Conservation (phyloP, 2,888 invertebrate species). For the Biston stratarius region DNA sequence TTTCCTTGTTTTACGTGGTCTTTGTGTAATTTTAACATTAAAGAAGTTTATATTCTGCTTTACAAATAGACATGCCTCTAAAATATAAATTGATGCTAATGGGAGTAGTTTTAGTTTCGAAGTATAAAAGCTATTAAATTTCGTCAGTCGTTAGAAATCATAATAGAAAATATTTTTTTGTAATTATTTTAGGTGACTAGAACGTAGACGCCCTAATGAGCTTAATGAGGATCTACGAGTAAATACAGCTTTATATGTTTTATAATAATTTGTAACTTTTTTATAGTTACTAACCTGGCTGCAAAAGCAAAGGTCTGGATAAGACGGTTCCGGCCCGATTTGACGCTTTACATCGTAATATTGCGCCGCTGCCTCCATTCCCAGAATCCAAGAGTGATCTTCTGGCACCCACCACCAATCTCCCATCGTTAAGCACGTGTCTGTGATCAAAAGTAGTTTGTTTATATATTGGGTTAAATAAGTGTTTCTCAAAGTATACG, state of each 20-base stretch:
- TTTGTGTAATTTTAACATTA: no score
- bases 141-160: no score
- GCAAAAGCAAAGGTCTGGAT: slow-evolving; percentile 75
- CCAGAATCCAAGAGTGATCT: slow-evolving; percentile 76
- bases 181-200: slow-evolving; percentile 24
- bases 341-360: slow-evolving; percentile 75
- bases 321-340: slow-evolving; percentile 75
- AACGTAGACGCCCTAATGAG: slow-evolving; percentile 9
- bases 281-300: slow-evolving; percentile 67
- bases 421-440: slow-evolving; percentile 74
- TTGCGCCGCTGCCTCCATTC: slow-evolving; percentile 68
- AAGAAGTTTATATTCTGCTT: no score
- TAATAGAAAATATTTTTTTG: slow-evolving; percentile 39
- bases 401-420: slow-evolving; percentile 75
- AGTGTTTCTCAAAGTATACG: no score
- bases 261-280: background rate
- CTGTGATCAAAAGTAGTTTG: slow-evolving; percentile 49
- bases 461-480: no score
- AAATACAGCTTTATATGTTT: slow-evolving; percentile 8
- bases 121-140: no score
- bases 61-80: no score
- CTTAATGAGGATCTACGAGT: slow-evolving; percentile 7
- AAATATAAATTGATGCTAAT: no score
- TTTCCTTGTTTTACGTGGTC: no score
- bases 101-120: no score